phyloP scores from a whole-genome alignment of 2,113 vertebrate species.

The Solenodon paradoxus region DNA sequence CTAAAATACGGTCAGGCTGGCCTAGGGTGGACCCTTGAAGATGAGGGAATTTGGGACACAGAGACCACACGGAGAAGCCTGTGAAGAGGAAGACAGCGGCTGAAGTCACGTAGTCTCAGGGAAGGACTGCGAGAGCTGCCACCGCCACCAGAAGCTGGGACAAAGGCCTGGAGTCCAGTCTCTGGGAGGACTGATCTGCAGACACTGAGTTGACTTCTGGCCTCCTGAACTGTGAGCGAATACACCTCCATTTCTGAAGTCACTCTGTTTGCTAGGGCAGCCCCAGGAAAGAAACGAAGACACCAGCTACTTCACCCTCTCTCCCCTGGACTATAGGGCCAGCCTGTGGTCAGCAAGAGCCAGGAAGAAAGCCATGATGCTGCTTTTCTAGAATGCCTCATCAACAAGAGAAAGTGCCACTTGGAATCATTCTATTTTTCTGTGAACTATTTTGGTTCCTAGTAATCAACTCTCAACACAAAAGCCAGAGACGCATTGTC shows the following conservation, averaged over 20 bases:
- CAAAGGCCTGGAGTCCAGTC: accelerated
- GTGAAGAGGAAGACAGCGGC: not conserved
- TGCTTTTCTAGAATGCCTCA: conserved; percentile 23
- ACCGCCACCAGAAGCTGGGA: accelerated
- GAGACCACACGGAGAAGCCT: not conserved
- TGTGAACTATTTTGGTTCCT: conserved; percentile 17
- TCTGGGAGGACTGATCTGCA: no score
- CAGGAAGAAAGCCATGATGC: not conserved
- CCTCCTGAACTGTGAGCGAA: not conserved
- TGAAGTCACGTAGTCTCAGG: accelerated
- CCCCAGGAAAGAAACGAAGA: not conserved
- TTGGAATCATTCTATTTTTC: not conserved
- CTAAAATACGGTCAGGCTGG: not conserved
- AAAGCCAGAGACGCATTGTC: conserved; percentile 11
- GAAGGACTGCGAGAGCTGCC: not conserved
- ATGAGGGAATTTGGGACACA: not conserved
- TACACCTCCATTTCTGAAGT: not conserved
- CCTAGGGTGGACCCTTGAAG: not conserved
- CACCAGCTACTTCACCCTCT: not conserved
- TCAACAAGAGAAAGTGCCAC: not conserved
- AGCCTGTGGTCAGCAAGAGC: not conserved
- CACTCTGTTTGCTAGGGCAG: accelerated
- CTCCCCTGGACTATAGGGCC: not conserved
- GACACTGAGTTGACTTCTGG: not conserved
- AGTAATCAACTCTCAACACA: not conserved